Base-by-base conservation (phyloP, 2,797 vertebrate species). In the Protosalanx chinensis region DNA sequence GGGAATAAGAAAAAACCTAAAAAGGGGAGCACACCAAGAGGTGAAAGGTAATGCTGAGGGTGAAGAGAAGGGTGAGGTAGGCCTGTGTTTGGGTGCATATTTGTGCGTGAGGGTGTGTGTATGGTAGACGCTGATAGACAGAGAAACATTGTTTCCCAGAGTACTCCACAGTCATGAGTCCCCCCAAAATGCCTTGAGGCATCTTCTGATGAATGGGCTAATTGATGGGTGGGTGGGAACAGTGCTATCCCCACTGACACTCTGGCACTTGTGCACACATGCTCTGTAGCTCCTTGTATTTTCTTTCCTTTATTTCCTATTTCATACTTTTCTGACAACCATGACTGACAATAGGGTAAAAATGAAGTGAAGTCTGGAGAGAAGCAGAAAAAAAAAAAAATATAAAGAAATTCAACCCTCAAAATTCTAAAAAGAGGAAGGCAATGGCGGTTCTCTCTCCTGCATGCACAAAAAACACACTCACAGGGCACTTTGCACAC, bases 401-500 rank as follows among this genome's bases (percentile, higher is more conserved):
- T n/a, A n/a, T n/a, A n/a, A n/a, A n/a, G n/a, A n/a, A 41, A 41
- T 41, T 41, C 37, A 41, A 41, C 37, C 37, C 8, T 37, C 35
- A 37, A 37, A 37, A 37, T 37, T 37, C 35, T 35, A 37, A 37
- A 37, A 37, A 6, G 35, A 37, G 35, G 35, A 37, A 37, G 6
- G 35, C 10, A 37, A 37, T 37, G 35, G 7, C 35, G 6, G 35
- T 4, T 37, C 35, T 37, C 35, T 37, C 35, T 37, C 35, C 35
- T 37, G 58, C 8, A 16, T 16, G 56, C 56, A 37, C 33, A 18
- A 79, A 72, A 84, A 70, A 72, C 37, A 73, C 51, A 80, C 79
- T 78, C 83, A 82, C 82, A 85, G 81, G 84, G 76, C 80, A 70
- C 73, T 72, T 76, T 29, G 23, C 58, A 60, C 20, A 15, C 20